Base-by-base conservation (phyloP, 2,113 vertebrate species). In the rat (Rattus norvegicus) region DNA sequence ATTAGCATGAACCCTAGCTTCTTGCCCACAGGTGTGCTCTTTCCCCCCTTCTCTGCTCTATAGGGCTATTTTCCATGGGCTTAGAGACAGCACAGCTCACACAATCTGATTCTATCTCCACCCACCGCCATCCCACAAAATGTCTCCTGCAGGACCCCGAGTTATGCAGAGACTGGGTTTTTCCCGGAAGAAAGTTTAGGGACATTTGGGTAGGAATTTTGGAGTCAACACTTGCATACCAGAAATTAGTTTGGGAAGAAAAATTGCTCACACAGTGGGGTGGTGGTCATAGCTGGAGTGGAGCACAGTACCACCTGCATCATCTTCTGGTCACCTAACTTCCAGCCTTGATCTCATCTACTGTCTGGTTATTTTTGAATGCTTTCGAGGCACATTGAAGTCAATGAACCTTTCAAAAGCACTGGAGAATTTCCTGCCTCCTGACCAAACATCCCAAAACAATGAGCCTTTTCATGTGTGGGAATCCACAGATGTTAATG, bases 401-500 rank as follows among this genome's bases (percentile, higher is more conserved):
- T 73, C 14, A 81, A 30, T 39, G 86, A 72, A 96, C 43, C 10
- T 92, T 94, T 91, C 90, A 70, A 67, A 89, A 49, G n/a, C 4
- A 28, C 88, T 86, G 93, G 88, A 83, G 36, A 81, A 84, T 73
- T 69, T 28, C 7, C 24, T 94, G 77, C 59, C 92, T 77, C 95
- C 63, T 95, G 47, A 86, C n/a, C 54, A 12, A 24, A 75, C 59
- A 80, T 16, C n/a, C 70, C 22, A 2, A 1, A 70, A 0, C 65
- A 16, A 1, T 65, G 8, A 30, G 79, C 22, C 91, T 93, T 86
- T 93, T 88, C 33, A 86, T 94, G n/a, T 0, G 0, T 6, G 17
- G 9, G 92, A 87, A 77, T 85, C 20, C 52, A 36, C 56, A 96
- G 88, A 95, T 92, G 86, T 93, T 54, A 70, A 93, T 52, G 12